Evolutionary conservation across 2,888 invertebrate species (phyloP), one percentile per base, ranked within the genome.

Genomic region (Cloeon dipterum): DNA sequence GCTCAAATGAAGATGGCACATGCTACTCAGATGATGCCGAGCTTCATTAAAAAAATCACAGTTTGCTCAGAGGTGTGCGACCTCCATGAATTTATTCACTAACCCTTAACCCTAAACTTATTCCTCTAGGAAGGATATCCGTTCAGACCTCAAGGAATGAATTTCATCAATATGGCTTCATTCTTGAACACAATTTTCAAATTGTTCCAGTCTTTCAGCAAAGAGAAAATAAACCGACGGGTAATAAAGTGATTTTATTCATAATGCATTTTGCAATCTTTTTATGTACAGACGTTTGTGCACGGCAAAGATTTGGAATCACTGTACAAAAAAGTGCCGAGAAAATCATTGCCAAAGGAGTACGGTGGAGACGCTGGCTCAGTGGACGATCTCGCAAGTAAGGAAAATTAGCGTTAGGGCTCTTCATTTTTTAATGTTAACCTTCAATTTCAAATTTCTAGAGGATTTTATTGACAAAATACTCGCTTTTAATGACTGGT

Each of bases 271-370:
- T n/a, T n/a, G n/a, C n/a, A 23, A 23, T 23, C 8, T 8, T 33
- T 18, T 37, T 35, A 52, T 11, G 29, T 61, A 20, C 51, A 68
- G 68, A 51, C 68, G 39, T 53, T 55, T 41, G 56, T 68, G 2
- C 63, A 67, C 45, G 60, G 55, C 40, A 52, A 57, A 35, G 54
- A 57, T 42, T 44, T 59, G 29, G 52, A 54, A 13, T 55, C 54
- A 2, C 47, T 61, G n/a, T 54, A 58, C 42, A 44, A 50, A 36
- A 48, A 51, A 35, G 47, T 61, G 3, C 50, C 53, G 16, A 52
- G 54, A 34, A 52, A 55, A 32, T 47, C 54, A 16, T 43, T 60
- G 35, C 60, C 61, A 3, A 51, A 53, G 11, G 59, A 61, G 41
- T 49, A 59, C 16, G 60, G 59, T 11, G 61, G 61, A 3, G 50